Evolutionary conservation across 2,888 invertebrate genomes (phyloP).

Genomic region (Spodoptera littoralis): DNA sequence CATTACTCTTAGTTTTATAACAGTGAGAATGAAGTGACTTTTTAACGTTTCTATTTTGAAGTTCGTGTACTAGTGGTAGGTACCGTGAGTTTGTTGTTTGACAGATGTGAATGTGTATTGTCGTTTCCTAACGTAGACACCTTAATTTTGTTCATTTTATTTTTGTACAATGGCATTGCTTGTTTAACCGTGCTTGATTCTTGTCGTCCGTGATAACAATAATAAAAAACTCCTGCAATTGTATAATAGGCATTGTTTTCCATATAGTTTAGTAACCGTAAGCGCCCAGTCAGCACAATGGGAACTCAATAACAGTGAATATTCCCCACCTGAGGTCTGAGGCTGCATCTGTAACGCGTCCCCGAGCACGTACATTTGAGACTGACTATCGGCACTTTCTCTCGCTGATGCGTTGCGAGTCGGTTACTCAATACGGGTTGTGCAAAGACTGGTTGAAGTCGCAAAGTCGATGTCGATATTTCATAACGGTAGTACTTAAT

Average conservation of each 20-base stretch:
- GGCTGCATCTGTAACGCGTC: slow-evolving; percentile 74
- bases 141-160: slow-evolving; percentile 58
- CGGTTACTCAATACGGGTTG: slow-evolving; percentile 80
- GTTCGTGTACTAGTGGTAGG: slow-evolving; percentile 19
- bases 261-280: slow-evolving; percentile 27
- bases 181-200: slow-evolving; percentile 37
- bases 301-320: slow-evolving; percentile 62
- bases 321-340: slow-evolving; percentile 71
- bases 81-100: slow-evolving; percentile 22
- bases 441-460: slow-evolving; percentile 71
- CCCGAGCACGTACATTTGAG: slow-evolving; percentile 66
- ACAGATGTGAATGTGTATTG: slow-evolving; percentile 46
- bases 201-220: slow-evolving; percentile 21
- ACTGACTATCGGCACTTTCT: slow-evolving; percentile 82
- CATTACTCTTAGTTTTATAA: too few relatives aligned
- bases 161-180: slow-evolving; percentile 61
- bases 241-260: slow-evolving; percentile 28
- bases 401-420: slow-evolving; percentile 80
- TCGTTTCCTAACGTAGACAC: slow-evolving; percentile 35
- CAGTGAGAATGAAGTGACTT: too few relatives aligned
- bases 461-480: slow-evolving; percentile 67
- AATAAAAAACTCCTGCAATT: slow-evolving; percentile 23
- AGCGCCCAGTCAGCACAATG: slow-evolving; percentile 60
- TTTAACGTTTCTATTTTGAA: neutral
- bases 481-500: slow-evolving; percentile 74